phyloP scores from a whole-genome alignment of 1,140 invertebrate genomes.

The Epicauta chinensis region DNA sequence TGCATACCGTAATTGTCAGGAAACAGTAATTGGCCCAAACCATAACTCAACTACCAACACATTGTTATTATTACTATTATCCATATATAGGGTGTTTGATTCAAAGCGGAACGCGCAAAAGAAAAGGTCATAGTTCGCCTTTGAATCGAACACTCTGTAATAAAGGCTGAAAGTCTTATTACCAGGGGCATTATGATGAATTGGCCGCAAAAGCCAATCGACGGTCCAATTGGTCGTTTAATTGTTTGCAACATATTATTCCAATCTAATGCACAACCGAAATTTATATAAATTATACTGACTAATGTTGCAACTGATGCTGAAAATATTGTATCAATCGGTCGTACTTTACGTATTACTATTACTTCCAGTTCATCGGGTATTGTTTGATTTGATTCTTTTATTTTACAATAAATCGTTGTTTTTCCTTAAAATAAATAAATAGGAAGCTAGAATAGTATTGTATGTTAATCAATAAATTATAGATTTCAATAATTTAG shows the following conservation, averaged over 20 bases:
- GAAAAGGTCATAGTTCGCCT: no score
- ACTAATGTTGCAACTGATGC: conserved; percentile 72
- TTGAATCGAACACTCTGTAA: no score
- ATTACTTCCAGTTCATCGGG: conserved; percentile 40
- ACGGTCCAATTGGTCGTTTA: conserved; percentile 71
- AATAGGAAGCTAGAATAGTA: no score
- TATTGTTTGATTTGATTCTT: neutral
- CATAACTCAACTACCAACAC: conserved; percentile 63
- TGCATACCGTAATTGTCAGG: conserved; percentile 61
- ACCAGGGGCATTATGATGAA: conserved; percentile 87
- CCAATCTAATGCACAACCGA: conserved; percentile 86
- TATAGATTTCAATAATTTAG: no score
- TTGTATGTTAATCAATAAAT: neutral
- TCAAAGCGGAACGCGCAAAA: no score
- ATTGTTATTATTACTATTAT: neutral
- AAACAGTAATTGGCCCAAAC: conserved; percentile 66
- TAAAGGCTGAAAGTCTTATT: conserved; percentile 41
- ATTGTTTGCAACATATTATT: conserved; percentile 62
- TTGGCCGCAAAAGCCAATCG: conserved; percentile 76
- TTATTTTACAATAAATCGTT: conserved; percentile 9
- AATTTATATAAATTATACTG: conserved; percentile 77
- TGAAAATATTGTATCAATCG: conserved; percentile 72
- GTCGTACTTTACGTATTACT: conserved; percentile 55
- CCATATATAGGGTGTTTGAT: no score
- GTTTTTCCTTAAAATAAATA: conserved; percentile 27